These are phyloP conservation scores for Virgularia gustaviana DNA, from an alignment of 92 coral and sea anemone species.

Conservation along the genomic window DNA sequence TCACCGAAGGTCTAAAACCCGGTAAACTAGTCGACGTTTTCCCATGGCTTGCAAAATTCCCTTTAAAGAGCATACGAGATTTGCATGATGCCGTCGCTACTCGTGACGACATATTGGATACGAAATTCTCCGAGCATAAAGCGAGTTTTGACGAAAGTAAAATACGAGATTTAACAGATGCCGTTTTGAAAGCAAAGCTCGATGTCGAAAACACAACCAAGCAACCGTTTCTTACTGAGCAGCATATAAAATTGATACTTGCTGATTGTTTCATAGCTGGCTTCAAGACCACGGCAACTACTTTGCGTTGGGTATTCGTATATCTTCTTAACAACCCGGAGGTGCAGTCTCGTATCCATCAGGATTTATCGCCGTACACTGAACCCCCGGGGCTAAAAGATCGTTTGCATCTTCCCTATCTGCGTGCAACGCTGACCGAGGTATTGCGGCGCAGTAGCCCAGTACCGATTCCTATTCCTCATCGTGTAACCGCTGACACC, in stretches of 20 bases:
- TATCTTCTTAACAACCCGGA: conserved; percentile 75
- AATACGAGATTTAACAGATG: conserved; percentile 95
- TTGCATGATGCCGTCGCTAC: conserved; percentile 71
- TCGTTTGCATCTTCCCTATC: conserved; percentile 67
- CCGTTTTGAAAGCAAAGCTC: conserved; percentile 66
- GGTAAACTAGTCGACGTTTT: conserved; percentile 87
- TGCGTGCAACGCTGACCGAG: conserved; percentile 85
- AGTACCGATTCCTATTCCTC: conserved; percentile 92
- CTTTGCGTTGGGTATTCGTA: conserved; percentile 84
- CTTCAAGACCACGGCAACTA: conserved; percentile 82
- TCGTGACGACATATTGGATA: conserved; percentile 72
- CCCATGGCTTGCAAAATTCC: conserved; percentile 84
- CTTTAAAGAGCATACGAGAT: conserved; percentile 39
- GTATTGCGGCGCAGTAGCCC: conserved; percentile 77
- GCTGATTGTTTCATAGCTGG: conserved; percentile 91
- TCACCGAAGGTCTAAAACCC: conserved; percentile 83
- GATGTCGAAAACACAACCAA: conserved; percentile 44
- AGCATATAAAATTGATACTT: conserved; percentile 75
- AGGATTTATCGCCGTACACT: conserved; percentile 57
- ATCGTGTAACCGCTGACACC: conserved; percentile 87
- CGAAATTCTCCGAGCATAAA: conserved; percentile 76
- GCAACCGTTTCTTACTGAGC: conserved; percentile 64
- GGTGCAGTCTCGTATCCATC: conserved; percentile 72
- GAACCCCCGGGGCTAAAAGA: conserved; percentile 77
- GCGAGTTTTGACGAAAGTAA: conserved; percentile 70